Evolutionary conservation across 2,113 vertebrate species (phyloP).

Genomic region (Cacatua alba): DNA sequence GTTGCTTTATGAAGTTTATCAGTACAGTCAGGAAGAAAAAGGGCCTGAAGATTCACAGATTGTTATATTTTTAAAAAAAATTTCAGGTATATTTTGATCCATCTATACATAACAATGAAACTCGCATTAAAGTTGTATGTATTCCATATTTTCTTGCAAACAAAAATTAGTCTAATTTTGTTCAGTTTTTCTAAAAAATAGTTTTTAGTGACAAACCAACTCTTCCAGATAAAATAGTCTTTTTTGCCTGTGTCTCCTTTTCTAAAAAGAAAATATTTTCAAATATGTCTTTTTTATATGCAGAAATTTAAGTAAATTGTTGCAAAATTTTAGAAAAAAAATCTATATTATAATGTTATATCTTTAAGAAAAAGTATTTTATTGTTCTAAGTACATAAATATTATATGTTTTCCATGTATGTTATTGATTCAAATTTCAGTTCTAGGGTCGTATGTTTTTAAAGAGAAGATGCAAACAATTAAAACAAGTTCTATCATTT

Average conservation of each 20-base stretch:
- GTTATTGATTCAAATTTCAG: background rate
- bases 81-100: background rate
- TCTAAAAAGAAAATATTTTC: background rate
- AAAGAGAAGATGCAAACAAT: background rate
- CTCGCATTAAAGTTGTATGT: accelerated
- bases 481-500: background rate
- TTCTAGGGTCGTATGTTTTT: background rate
- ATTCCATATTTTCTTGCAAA: background rate
- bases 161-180: background rate
- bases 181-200: background rate
- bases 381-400: too few species aligned
- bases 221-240: background rate
- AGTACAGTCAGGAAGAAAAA: background rate
- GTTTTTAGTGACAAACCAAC: background rate
- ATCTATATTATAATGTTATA: too few species aligned
- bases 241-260: background rate
- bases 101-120: background rate
- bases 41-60: background rate
- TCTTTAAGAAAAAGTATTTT: too few species aligned
- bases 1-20: background rate
- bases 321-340: too few species aligned
- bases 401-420: background rate
- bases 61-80: background rate
- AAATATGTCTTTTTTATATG: background rate
- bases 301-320: background rate